Evolutionary conservation across 1,140 invertebrate genomes (phyloP).

Genomic region (Drosophila sp.): DNA sequence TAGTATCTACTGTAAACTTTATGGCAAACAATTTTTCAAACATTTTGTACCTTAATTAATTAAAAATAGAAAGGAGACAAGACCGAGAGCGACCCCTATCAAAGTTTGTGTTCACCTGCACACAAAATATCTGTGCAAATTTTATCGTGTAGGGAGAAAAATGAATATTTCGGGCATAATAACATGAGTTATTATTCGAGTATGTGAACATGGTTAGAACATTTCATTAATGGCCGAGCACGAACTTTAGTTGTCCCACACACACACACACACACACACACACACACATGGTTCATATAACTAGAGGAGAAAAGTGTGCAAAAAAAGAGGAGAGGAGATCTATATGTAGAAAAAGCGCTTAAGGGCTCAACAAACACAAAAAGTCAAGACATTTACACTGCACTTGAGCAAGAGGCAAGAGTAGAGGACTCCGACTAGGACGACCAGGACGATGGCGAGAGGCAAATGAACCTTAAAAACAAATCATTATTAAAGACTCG

Average conservation of each 20-base stretch:
- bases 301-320: background rate
- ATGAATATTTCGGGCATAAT: conserved; percentile 49
- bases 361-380: conserved; percentile 78
- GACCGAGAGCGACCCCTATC: background rate
- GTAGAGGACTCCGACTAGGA: conserved; percentile 5
- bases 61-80: conserved; percentile 36
- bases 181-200: conserved; percentile 21
- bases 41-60: conserved; percentile 49
- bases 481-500: conserved; percentile 73
- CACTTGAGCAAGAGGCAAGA: conserved; percentile 47
- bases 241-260: conserved; percentile 38
- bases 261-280: conserved; percentile 10
- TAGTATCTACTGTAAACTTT: conserved; percentile 8
- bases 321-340: background rate
- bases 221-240: conserved; percentile 56
- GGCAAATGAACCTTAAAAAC: conserved; percentile 74
- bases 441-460: conserved; percentile 2
- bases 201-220: conserved; percentile 5
- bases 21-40: background rate
- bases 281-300: conserved; percentile 7
- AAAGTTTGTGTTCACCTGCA: background rate
- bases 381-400: conserved; percentile 81
- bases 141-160: conserved; percentile 14
- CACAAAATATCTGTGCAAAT: background rate
- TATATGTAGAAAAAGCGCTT: conserved; percentile 47